Percentiles rank a stretch among this genome's conserved stretches.
Evolutionary conservation across 2,113 vertebrate genomes (phyloP).

Genomic region (Scortum barcoo): DNA sequence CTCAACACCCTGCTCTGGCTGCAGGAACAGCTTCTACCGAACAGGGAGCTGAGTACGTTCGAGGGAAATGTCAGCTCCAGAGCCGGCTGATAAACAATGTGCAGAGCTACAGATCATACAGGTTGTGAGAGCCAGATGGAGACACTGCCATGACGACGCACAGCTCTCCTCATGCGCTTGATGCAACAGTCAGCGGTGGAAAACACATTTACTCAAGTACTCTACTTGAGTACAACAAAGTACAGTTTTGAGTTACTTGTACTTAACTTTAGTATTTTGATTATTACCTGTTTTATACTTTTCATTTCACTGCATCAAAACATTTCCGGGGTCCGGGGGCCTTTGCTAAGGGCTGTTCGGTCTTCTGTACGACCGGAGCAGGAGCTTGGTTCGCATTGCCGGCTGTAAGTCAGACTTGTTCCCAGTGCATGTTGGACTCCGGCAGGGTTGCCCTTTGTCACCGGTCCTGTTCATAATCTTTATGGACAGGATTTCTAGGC

Average conservation of each 20-base stretch:
- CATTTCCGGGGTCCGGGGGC: neutral
- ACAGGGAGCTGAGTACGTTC: neutral
- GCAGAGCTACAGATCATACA: slow-evolving; percentile 1
- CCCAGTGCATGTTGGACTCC: too few relatives aligned
- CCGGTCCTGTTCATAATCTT: too few relatives aligned
- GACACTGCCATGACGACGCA: neutral
- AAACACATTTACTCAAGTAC: neutral
- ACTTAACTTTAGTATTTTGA: neutral
- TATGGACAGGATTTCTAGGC: too few relatives aligned
- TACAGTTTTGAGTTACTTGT: neutral
- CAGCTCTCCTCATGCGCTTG: neutral
- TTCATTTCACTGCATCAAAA: neutral
- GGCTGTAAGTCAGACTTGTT: too few relatives aligned
- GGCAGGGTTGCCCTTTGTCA: too few relatives aligned
- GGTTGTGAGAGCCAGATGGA: neutral
- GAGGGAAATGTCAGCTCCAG: slow-evolving; percentile 27
- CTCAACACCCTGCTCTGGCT: slow-evolving; percentile 28
- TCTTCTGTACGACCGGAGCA: too few relatives aligned
- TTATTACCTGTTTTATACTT: too few relatives aligned
- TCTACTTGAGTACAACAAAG: neutral
- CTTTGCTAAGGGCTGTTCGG: too few relatives aligned
- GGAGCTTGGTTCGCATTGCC: too few relatives aligned
- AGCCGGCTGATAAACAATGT: slow-evolving; percentile 25
- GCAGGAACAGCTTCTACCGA: slow-evolving; percentile 10
- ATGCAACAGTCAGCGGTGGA: too few relatives aligned